Evolutionary conservation across 2,113 vertebrate genomes (phyloP).

Genomic region (Mus spicilegus): DNA sequence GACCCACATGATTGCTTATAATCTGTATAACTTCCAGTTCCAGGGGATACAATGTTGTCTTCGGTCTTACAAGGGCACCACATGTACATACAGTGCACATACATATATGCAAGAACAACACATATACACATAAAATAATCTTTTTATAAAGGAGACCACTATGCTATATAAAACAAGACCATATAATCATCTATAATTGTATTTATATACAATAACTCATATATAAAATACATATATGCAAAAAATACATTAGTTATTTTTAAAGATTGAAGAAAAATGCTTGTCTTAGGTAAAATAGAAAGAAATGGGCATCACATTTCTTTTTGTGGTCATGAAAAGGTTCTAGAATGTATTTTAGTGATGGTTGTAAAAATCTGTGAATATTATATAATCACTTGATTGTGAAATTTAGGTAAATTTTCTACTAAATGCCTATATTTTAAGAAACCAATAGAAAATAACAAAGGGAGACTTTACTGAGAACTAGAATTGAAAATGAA

Average conservation of each 20-base stretch:
- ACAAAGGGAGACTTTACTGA: not conserved
- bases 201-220: not conserved
- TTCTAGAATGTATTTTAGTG: not conserved
- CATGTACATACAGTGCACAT: not conserved
- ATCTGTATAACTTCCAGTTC: not conserved
- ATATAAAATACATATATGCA: not conserved
- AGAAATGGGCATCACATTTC: not conserved
- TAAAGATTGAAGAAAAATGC: not conserved
- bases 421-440: not conserved
- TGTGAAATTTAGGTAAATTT: not conserved
- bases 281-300: not conserved
- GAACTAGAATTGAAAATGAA: not conserved
- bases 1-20: not conserved
- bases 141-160: not conserved
- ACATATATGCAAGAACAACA: not conserved
- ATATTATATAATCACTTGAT: not conserved
- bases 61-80: not conserved
- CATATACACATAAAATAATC: not conserved
- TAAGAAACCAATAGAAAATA: not conserved
- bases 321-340: not conserved
- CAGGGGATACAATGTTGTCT: not conserved
- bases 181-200: not conserved
- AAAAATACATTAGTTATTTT: not conserved
- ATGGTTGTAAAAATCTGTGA: not conserved
- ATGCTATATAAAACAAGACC: not conserved